Percentiles rank a stretch among this genome's conserved stretches.
phyloP scores from a whole-genome alignment of 2,797 vertebrate genomes.

The Melanogrammus aeglefinus region DNA sequence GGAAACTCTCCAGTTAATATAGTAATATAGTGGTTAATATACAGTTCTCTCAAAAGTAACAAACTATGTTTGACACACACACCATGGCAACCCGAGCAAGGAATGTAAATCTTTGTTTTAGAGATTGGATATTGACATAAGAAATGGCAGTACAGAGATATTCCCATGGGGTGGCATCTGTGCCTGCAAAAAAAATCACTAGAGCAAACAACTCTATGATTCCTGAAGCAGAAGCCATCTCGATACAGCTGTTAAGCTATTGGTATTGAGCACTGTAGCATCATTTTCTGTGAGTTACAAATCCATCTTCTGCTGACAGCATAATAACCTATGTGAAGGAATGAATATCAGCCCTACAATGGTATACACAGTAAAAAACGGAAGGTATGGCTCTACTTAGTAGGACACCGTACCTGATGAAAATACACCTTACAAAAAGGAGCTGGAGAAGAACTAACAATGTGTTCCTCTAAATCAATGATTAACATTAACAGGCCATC shows the following conservation, averaged over 20 bases:
- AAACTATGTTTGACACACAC: not conserved
- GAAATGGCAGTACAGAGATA: constrained; percentile 1
- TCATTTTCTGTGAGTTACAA: not conserved
- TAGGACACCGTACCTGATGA: too few relatives aligned
- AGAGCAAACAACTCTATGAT: not conserved
- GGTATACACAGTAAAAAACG: not conserved
- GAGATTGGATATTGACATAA: constrained; percentile 1
- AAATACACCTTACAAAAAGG: not conserved
- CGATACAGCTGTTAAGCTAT: not conserved
- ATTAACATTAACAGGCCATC: constrained; percentile 3
- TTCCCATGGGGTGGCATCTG: not conserved
- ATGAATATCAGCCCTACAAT: not conserved
- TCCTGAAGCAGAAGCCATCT: not conserved
- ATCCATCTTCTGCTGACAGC: not conserved
- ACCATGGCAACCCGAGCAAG: not conserved
- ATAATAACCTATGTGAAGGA: not conserved
- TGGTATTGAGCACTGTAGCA: not conserved
- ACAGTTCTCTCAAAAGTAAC: not conserved
- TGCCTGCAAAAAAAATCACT: not conserved
- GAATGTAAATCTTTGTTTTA: not conserved
- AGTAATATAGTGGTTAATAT: too few relatives aligned
- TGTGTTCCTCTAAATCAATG: not conserved
- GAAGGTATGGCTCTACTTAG: too few relatives aligned
- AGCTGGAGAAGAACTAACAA: not conserved
- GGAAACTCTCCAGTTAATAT: not conserved